Percentiles rank a stretch among this genome's conserved stretches.
These are phyloP conservation scores for Chlamydotis undulata DNA, from an alignment of 2,113 vertebrate species.

Conservation along the genomic window DNA sequence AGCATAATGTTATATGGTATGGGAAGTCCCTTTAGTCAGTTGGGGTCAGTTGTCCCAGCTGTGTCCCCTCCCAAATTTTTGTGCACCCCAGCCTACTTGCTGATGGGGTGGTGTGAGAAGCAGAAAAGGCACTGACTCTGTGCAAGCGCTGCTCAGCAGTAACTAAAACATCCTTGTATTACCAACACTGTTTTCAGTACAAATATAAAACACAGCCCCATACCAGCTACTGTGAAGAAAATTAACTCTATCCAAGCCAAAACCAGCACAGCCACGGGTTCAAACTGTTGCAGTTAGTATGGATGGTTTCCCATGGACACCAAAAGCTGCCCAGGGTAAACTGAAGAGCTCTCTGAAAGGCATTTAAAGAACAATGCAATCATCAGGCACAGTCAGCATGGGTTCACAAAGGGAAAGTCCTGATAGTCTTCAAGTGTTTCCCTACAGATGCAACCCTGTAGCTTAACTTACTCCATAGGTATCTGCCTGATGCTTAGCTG, in stretches of 20 bases:
- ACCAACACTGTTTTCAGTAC: background rate
- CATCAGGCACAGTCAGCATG: background rate
- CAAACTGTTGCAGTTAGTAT: background rate
- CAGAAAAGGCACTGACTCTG: background rate
- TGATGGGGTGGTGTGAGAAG: background rate
- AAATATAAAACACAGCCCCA: background rate
- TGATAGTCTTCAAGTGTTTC: background rate
- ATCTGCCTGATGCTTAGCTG: background rate
- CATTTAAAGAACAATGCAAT: background rate
- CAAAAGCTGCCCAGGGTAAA: background rate
- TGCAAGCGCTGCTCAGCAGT: background rate
- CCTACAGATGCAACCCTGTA: background rate
- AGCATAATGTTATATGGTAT: background rate
- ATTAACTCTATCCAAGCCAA: background rate
- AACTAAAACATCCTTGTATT: background rate
- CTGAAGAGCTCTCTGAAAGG: background rate
- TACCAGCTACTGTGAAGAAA: background rate
- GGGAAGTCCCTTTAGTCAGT: background rate
- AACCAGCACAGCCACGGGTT: background rate
- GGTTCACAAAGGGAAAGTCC: background rate
- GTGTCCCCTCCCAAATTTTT: background rate
- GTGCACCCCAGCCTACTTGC: background rate
- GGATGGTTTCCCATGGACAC: background rate
- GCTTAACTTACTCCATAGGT: background rate
- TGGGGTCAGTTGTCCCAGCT: background rate